Conservation (phyloP, 2,888 invertebrate genomes). For the Latrodectus elegans region DNA sequence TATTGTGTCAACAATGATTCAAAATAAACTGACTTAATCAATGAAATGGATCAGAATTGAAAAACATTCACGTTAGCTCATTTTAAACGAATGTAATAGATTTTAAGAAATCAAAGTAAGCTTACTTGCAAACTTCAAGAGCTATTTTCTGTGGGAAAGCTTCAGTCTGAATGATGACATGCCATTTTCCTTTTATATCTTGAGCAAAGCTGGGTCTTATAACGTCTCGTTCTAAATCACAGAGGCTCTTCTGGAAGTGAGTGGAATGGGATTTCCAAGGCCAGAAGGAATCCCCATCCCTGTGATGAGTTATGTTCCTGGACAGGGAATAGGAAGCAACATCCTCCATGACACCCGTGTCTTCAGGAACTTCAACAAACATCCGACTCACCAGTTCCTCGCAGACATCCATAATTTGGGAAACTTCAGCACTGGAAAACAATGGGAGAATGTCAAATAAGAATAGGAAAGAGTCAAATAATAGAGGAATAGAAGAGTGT, state of each 20-base stretch:
- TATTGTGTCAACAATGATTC: too few species aligned
- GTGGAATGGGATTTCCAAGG: slow-evolving; percentile 23
- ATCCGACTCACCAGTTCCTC: slow-evolving; percentile 61
- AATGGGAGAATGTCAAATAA: not conserved
- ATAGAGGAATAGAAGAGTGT: not conserved
- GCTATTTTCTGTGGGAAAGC: slow-evolving; percentile 72
- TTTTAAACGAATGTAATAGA: too few species aligned
- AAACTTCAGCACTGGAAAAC: slow-evolving; percentile 62
- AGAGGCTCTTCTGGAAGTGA: slow-evolving; percentile 58
- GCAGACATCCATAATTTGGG: slow-evolving; percentile 64
- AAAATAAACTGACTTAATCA: too few species aligned
- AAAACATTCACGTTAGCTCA: too few species aligned
- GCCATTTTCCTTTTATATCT: slow-evolving; percentile 73
- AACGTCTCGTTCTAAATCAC: slow-evolving; percentile 71
- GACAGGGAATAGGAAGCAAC: slow-evolving; percentile 50
- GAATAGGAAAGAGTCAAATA: too few species aligned
- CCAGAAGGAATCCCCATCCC: slow-evolving; percentile 3
- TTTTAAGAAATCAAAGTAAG: not conserved
- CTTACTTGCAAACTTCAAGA: slow-evolving; percentile 72
- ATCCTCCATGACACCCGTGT: slow-evolving; percentile 42
- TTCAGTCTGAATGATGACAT: slow-evolving; percentile 72
- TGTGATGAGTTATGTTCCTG: slow-evolving; percentile 41
- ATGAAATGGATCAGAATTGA: too few species aligned
- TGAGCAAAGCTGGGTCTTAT: slow-evolving; percentile 72
- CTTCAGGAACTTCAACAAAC: slow-evolving; percentile 58